Conservation (phyloP, 2,797 vertebrate species). For the Toxotes lorentzi region DNA sequence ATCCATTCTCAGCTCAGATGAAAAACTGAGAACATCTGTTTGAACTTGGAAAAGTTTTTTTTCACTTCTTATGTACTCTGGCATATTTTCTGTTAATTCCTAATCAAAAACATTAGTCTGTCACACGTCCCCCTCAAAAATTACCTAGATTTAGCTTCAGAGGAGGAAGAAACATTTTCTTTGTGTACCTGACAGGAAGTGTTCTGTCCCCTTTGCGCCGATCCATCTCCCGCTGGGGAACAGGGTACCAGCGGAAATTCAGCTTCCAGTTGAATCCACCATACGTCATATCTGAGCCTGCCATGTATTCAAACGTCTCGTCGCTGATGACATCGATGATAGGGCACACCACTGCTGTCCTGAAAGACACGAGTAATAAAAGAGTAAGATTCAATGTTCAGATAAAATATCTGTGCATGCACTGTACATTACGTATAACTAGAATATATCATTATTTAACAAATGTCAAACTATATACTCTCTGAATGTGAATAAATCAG, state of each 20-base stretch:
- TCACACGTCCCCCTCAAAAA: background rate
- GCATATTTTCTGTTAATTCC: slow-evolving; percentile 12
- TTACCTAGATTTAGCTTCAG: background rate
- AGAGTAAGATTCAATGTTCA: background rate
- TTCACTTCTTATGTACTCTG: background rate
- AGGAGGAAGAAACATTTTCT: slow-evolving; percentile 1
- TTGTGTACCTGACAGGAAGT: slow-evolving; percentile 89
- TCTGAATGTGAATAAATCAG: background rate
- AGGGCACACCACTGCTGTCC: slow-evolving; percentile 82
- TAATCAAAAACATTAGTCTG: slow-evolving; percentile 23
- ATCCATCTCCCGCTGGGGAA: slow-evolving; percentile 99
- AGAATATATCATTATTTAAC: background rate
- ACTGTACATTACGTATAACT: too few species aligned
- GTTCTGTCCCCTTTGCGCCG: slow-evolving; percentile 97
- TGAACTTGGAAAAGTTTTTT: background rate
- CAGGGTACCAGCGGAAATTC: slow-evolving; percentile 98
- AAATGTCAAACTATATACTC: background rate
- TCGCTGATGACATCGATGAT: slow-evolving; percentile 92
- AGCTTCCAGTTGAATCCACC: slow-evolving; percentile 99
- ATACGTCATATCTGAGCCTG: slow-evolving; percentile 98
- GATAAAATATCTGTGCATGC: background rate
- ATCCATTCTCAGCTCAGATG: slow-evolving; percentile 15
- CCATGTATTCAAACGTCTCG: slow-evolving; percentile 99
- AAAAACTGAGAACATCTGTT: slow-evolving; percentile 11
- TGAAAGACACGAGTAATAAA: slow-evolving; percentile 55